Evolutionary conservation across 2,888 invertebrate genomes (phyloP), one percentile per base, ranked within the genome.

Genomic region (Serrognathus titanus): DNA sequence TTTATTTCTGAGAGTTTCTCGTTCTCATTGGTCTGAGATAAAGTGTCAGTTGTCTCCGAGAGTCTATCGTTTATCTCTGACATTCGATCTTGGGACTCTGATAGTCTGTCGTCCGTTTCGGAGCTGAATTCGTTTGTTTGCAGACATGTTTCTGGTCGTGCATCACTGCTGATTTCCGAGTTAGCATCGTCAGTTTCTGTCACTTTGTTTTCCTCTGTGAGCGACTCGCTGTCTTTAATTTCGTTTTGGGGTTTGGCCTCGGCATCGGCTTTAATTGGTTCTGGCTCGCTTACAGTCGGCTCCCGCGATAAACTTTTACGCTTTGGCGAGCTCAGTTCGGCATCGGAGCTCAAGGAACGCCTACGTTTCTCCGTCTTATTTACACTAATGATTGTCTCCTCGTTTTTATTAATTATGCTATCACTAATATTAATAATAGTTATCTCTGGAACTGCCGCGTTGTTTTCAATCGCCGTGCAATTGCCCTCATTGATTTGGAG

Each of bases 371-470:
- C 75, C 13, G 58, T 36, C 55, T 61, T 61, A 51, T 62, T 58
- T 45, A 65, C 59, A 39, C 45, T 36, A 67, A 75, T 75, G 74
- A 76, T 76, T 73, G 74, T 74, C 74, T 76, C 75, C 68, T 73
- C 71, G 61, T 76, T 70, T 63, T 69, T 71, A 64, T 74, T 69
- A 63, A 74, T 68, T 63, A 76, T 69, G 58, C 70, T 70, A 67
- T 76, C 75, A 66, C 75, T 77, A 64, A 77, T 73, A 70, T 75
- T 76, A 65, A 77, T 61, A 35, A 66, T 61, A 13, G 63, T 61
- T 48, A 66, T 58, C 41, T 62, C 63, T 20, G 62, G 60, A 37
- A 62, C 50, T 3, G 12, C 35, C 63, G 63, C 58, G 64, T 66
- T 67, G 48, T 61, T 59, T 61, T 63, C 65, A 55, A 63, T 54